A percentile compares a stretch with the other conserved stretches of the same genome.
Conservation (phyloP, 2,888 invertebrate genomes). For the Euzetes globulus region DNA sequence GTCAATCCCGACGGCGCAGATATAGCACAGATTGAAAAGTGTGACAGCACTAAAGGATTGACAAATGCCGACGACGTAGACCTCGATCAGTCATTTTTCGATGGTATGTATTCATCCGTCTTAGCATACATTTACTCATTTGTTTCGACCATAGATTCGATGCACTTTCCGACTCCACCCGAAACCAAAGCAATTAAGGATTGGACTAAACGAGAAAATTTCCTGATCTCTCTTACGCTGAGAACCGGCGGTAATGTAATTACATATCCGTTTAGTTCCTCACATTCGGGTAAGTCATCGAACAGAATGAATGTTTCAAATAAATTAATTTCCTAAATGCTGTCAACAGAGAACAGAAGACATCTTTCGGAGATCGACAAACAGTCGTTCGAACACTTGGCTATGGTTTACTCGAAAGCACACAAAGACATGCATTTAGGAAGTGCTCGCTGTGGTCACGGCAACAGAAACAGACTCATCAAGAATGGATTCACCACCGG, state of each 20-base stretch:
- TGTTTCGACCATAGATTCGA: background rate
- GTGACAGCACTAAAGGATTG: conserved; percentile 21
- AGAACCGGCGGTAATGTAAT: conserved; percentile 19
- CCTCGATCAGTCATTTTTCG: conserved; percentile 36
- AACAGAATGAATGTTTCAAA: background rate
- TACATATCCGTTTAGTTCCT: conserved; percentile 17
- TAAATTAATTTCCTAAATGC: background rate
- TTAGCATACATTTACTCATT: background rate
- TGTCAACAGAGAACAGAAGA: background rate
- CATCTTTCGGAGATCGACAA: conserved; percentile 15
- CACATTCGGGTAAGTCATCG: background rate
- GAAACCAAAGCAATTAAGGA: conserved; percentile 37
- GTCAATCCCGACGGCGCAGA: conserved; percentile 35
- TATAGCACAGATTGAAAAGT: conserved; percentile 5
- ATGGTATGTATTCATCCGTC: conserved; percentile 9
- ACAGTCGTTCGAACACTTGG: conserved; percentile 14
- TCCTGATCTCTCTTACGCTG: background rate
- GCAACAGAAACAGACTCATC: conserved; percentile 15
- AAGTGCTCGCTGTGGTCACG: conserved; percentile 19
- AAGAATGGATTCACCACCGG: conserved; percentile 15
- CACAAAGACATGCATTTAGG: conserved; percentile 28
- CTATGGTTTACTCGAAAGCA: conserved; percentile 16
- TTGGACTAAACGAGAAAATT: conserved; percentile 32
- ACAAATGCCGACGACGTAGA: conserved; percentile 23
- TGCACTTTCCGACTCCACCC: background rate